Evolutionary conservation across 2,888 invertebrate genomes (phyloP), one percentile per base, ranked within the genome.

Genomic region (Ctenicera cuprea): DNA sequence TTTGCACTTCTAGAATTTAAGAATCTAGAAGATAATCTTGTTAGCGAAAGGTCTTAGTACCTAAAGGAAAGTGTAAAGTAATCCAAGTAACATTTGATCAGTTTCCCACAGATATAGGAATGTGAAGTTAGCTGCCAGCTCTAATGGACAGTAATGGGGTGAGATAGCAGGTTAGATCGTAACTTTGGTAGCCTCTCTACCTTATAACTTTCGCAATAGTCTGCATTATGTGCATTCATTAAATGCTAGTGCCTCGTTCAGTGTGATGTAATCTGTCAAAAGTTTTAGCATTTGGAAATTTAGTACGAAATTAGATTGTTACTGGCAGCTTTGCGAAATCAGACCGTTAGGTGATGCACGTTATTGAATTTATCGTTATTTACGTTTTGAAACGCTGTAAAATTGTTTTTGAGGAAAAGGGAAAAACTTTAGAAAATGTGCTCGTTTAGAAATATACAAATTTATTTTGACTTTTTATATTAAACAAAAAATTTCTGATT

Each of bases 91-190:
- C 74, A 74, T 65, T 66, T 74, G 75, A 65, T 69, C 65, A 67
- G 16, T 75, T 72, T 75, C 72, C 72, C 75, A 72, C 72, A 64
- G 72, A 64, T 64, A 72, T 73, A 61, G 52, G 22, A 72, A 62
- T 64, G 72, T 63, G 65, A 72, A 67, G 68, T 62, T 64, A 30
- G 67, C 43, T 52, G 20, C n/a, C 8, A 30, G 14, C 45, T 61
- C 57, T 73, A 75, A 68, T 68, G 69, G 65, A 69, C 65, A 69
- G 65, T 73, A 75, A 73, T 75, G 72, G 65, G 72, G 43, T 18
- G 20, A 66, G 37, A 59, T 59, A 62, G 16, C 14, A 14, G 26
- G 62, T 30, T 37, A 11, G 37, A n/a, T 18, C 30, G 38, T 33
- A 63, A 72, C 68, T 62, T 68, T 64, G 22, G 43, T 9, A 37